These are phyloP conservation scores for Ciconia nigra DNA, from an alignment of 2,797 vertebrate species.

Conservation along the genomic window DNA sequence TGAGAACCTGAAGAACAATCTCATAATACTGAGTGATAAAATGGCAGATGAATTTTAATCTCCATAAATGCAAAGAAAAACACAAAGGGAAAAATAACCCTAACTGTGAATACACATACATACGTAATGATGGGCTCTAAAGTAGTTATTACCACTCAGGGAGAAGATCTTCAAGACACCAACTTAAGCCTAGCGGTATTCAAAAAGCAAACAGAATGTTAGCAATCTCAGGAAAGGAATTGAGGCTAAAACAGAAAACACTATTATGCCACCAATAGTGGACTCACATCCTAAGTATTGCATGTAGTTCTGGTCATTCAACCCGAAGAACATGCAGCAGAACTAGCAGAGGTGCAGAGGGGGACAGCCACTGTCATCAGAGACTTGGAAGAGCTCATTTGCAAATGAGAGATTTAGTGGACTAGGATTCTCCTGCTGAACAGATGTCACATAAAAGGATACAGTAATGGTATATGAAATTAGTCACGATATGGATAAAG, in stretches of 20 bases:
- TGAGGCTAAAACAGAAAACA: neutral
- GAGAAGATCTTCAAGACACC: neutral
- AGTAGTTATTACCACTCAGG: neutral
- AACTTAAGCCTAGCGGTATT: neutral
- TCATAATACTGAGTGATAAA: constrained; percentile 13
- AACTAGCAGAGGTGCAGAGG: neutral
- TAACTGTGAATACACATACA: neutral
- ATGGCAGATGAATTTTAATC: constrained; percentile 9
- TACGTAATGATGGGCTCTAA: neutral
- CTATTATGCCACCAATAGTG: neutral
- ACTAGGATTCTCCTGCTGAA: neutral
- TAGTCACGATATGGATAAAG: neutral
- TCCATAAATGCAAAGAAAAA: constrained; percentile 15
- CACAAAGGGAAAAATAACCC: neutral
- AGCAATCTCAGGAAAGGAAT: neutral
- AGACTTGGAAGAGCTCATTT: neutral
- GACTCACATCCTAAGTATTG: neutral
- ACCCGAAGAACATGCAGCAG: neutral
- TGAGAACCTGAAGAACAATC: constrained; percentile 18
- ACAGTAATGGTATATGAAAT: neutral
- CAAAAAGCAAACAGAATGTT: neutral
- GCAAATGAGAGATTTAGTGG: neutral
- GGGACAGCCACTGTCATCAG: neutral
- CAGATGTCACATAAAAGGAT: neutral
- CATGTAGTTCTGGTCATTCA: neutral